These are phyloP conservation scores for Ptychobarbus kaznakovi DNA, from an alignment of 2,797 vertebrate genomes.

Conservation along the genomic window DNA sequence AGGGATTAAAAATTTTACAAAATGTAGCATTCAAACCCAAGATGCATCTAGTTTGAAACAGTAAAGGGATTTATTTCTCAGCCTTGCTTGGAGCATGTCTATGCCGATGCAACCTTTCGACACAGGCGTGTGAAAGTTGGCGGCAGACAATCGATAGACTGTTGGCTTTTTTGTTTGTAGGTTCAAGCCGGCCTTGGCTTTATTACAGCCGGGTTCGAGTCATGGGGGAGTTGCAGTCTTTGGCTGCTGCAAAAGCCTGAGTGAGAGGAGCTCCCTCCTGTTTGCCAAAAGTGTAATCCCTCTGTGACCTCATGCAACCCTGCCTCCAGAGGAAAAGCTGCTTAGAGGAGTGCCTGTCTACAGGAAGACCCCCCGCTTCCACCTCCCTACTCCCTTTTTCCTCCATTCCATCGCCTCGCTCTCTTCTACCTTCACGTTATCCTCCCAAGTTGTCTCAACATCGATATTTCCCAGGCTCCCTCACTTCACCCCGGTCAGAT, in stretches of 20 bases:
- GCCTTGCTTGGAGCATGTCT: constrained; percentile 73
- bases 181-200: constrained; percentile 81
- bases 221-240: constrained; percentile 76
- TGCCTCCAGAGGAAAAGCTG: constrained; percentile 82
- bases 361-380: constrained; percentile 66
- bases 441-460: constrained; percentile 35
- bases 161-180: constrained; percentile 86
- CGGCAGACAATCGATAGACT: constrained; percentile 81
- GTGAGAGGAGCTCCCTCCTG: constrained; percentile 80
- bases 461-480: constrained; percentile 49
- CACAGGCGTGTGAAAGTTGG: constrained; percentile 77
- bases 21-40: constrained; percentile 36
- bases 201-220: constrained; percentile 81
- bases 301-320: constrained; percentile 78
- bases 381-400: constrained; percentile 44
- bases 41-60: constrained; percentile 49
- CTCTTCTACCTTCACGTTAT: constrained; percentile 21
- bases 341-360: constrained; percentile 81
- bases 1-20: constrained; percentile 56
- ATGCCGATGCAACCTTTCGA: constrained; percentile 76
- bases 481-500: constrained; percentile 42
- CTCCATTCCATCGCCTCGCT: constrained; percentile 20
- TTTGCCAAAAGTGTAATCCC: constrained; percentile 88
- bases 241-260: constrained; percentile 68
- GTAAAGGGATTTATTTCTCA: constrained; percentile 66